Conservation (phyloP, 1,140 invertebrate genomes). For the Psix sp. region DNA sequence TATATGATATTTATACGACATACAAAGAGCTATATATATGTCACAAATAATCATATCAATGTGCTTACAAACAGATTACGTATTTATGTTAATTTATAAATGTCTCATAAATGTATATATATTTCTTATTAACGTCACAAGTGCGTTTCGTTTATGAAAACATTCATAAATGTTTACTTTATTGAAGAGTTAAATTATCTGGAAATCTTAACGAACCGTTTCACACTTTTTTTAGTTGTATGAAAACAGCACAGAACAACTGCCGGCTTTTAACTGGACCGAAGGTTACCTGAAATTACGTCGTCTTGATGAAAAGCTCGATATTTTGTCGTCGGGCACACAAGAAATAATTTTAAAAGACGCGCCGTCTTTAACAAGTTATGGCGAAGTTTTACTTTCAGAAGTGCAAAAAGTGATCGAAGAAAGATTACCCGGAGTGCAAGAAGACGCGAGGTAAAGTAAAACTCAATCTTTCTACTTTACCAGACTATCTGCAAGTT, state of each 20-base stretch:
- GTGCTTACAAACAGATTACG: too few species aligned
- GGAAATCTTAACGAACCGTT: constrained; percentile 7
- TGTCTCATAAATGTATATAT: too few species aligned
- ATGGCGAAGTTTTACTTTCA: constrained; percentile 48
- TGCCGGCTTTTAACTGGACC: constrained; percentile 69
- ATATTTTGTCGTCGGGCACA: constrained; percentile 54
- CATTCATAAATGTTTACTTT: too few species aligned
- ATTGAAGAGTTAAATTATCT: too few species aligned
- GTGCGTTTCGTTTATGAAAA: too few species aligned
- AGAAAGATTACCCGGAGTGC: constrained; percentile 58
- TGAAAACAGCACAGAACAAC: constrained; percentile 25
- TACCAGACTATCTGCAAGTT: constrained; percentile 31
- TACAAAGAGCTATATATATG: too few species aligned
- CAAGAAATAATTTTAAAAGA: constrained; percentile 56
- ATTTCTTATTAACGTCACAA: too few species aligned
- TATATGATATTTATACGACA: too few species aligned
- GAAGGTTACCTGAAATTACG: constrained; percentile 67
- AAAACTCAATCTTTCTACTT: constrained; percentile 56
- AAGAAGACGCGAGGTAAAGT: constrained; percentile 57
- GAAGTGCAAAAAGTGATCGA: constrained; percentile 64
- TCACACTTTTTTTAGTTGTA: constrained; percentile 59
- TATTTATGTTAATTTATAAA: too few species aligned
- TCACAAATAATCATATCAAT: too few species aligned
- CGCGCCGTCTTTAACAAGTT: constrained; percentile 57
- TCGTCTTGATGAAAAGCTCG: constrained; percentile 59